Conservation (phyloP, 2,113 vertebrate species). For the Oncorhynchus keta region DNA sequence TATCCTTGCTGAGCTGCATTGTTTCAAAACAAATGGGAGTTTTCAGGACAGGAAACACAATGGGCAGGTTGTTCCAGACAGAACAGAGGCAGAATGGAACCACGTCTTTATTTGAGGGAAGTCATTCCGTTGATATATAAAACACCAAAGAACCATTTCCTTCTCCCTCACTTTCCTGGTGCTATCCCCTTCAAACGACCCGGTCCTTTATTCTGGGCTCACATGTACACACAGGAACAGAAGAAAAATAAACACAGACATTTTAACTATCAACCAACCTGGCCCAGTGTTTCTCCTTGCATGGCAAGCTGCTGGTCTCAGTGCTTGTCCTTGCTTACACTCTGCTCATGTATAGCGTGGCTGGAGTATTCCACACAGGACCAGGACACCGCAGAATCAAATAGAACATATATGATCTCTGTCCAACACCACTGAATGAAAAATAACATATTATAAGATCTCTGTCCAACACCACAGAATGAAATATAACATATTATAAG, state of each 20-base stretch:
- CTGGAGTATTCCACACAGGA: not conserved
- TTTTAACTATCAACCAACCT: constrained; percentile 69
- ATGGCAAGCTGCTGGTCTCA: constrained; percentile 34
- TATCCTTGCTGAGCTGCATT: constrained; percentile 55
- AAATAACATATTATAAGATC: no score
- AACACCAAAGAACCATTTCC: constrained; percentile 76
- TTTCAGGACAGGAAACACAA: constrained; percentile 68
- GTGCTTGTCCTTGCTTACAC: constrained; percentile 11
- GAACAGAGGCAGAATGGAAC: constrained; percentile 58
- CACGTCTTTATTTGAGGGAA: constrained; percentile 74
- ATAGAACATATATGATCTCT: no score
- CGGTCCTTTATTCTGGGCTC: constrained; percentile 68
- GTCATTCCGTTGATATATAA: constrained; percentile 77
- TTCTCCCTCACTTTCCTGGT: constrained; percentile 70
- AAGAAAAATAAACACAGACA: constrained; percentile 72
- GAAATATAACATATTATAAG: no score
- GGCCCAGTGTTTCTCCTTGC: constrained; percentile 59
- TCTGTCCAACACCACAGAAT: not conserved
- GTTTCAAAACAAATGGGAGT: constrained; percentile 55
- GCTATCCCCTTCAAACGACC: constrained; percentile 69
- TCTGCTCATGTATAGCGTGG: not conserved
- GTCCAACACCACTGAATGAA: not conserved
- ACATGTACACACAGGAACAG: constrained; percentile 62
- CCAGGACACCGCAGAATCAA: not conserved
- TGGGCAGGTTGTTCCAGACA: constrained; percentile 68